phyloP scores from a whole-genome alignment of 2,113 vertebrate species.

The Cheilinus undulatus region DNA sequence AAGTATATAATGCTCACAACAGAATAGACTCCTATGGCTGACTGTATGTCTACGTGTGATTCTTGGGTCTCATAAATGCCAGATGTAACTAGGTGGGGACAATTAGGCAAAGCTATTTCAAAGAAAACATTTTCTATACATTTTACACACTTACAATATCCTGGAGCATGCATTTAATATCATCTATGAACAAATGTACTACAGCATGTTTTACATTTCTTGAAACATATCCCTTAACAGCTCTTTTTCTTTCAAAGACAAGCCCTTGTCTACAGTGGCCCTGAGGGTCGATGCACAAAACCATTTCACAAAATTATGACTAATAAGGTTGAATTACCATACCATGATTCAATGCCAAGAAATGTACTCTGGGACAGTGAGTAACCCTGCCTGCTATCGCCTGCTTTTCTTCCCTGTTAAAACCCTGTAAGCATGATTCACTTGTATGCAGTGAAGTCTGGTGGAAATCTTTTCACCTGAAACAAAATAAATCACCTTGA shows the following conservation, averaged over 20 bases:
- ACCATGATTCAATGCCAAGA: constrained; percentile 36
- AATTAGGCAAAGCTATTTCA: no score
- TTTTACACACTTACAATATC: neutral
- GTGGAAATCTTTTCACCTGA: constrained; percentile 47
- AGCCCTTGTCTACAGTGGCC: neutral
- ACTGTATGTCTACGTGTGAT: no score
- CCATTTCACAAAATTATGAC: neutral
- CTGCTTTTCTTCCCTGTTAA: constrained; percentile 21
- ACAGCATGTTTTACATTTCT: neutral
- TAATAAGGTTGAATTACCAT: neutral
- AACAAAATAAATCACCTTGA: constrained; percentile 64
- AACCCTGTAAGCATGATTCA: constrained; percentile 43
- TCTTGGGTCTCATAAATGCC: no score
- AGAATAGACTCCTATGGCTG: no score
- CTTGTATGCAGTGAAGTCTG: constrained; percentile 26
- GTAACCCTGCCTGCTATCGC: constrained; percentile 33
- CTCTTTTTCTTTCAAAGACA: neutral
- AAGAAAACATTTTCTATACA: no score
- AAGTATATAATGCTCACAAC: no score
- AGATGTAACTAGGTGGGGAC: no score
- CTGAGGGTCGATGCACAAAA: neutral
- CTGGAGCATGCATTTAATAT: neutral
- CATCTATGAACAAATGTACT: neutral
- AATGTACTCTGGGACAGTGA: constrained; percentile 24
- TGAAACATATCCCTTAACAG: neutral